Evolutionary conservation across 2,888 invertebrate species (phyloP), one percentile per base, ranked within the genome.

Genomic region (Globia sparganii): DNA sequence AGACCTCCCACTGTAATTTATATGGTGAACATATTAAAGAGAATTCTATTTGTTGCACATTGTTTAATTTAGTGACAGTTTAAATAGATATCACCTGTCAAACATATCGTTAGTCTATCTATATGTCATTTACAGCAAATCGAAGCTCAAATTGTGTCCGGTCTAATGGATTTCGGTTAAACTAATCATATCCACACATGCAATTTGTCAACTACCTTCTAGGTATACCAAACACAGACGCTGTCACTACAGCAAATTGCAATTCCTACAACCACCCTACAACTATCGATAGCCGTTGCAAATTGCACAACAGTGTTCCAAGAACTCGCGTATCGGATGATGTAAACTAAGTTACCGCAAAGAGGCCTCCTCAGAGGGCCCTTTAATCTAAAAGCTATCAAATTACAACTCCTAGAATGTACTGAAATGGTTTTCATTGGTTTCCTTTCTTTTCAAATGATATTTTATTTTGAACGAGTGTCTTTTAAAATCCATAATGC

Each of bases 361-460:
- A 80, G 79, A 81, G 77, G 73, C 82, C 86, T 81, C 71, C 70
- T 79, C 71, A 49, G 77, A 87, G 77, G 85, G 80, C 90, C 90
- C 87, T 90, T 89, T 91, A 91, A 91, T 90, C 89, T 90, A 87
- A 90, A 92, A 88, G 88, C 89, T 90, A 92, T 90, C 84, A 83
- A 89, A 88, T 89, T 88, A 89, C 85, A 69, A 76, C 78, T 77
- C 83, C 87, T 88, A 85, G 84, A 88, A 82, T 81, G 70, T 83
- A 75, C 80, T 70, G 56, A 84, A 86, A 75, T 79, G 85, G 83
- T 86, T 87, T 82, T 78, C 76, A 87, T 87, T 82, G 85, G 85
- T 83, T 84, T 67, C 65, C 69, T 64, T 43, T 74, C 66, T 67
- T 83, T 82, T 77, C 77, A 76, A 84, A 80, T 87, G 67, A 77